Conservation (phyloP, 2,113 vertebrate genomes). For the Morone saxatilis region DNA sequence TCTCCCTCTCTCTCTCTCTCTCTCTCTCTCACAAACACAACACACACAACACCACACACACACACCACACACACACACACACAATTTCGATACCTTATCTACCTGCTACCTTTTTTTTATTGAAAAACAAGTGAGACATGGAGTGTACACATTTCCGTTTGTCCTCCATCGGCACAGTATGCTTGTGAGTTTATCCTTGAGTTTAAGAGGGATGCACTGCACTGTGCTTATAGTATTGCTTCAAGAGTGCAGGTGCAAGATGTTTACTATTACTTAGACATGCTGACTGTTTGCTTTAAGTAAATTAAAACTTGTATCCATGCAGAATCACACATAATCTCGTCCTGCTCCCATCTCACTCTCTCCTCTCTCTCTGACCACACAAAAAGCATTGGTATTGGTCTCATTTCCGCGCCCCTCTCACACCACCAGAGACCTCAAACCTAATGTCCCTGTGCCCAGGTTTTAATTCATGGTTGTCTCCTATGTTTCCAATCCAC, state of each 20-base stretch:
- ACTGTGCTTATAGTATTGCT: not conserved
- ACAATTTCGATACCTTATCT: conserved; percentile 9
- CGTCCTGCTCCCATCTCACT: no score
- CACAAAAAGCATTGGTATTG: no score
- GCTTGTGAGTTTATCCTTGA: conserved; percentile 17
- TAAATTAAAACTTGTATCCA: no score
- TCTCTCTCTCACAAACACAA: conserved; percentile 2
- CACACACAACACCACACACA: no score
- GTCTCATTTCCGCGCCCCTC: no score
- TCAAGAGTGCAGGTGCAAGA: conserved; percentile 14
- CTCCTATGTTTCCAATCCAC: no score
- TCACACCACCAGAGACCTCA: no score
- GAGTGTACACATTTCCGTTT: conserved; percentile 16
- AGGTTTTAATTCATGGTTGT: no score
- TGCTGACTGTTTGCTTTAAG: not conserved
- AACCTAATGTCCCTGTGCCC: no score
- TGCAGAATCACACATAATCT: no score
- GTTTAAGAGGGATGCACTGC: not conserved
- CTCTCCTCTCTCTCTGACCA: no score
- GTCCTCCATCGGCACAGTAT: conserved; percentile 9
- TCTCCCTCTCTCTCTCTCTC: conserved; percentile 4
- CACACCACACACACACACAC: conserved; percentile 16
- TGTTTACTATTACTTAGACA: not conserved
- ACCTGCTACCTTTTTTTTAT: conserved; percentile 21
- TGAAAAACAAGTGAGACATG: conserved; percentile 43